These are phyloP conservation scores for Antechinus flavipes DNA, from an alignment of 2,113 vertebrate species.

Conservation along the genomic window DNA sequence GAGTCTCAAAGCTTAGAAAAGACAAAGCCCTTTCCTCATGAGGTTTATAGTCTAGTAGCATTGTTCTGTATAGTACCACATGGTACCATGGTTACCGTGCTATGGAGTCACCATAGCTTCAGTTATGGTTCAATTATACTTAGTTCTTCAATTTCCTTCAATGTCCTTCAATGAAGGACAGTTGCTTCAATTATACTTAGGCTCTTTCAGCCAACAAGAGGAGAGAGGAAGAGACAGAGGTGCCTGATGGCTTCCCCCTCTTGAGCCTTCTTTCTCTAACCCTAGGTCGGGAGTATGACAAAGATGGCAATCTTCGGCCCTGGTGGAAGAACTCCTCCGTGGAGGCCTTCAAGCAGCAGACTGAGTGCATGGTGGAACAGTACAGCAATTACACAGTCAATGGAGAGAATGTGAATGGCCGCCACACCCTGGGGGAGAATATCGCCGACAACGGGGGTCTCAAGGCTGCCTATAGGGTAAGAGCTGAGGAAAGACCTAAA, in stretches of 20 bases:
- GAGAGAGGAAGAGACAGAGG: not conserved
- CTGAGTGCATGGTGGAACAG: constrained; percentile 95
- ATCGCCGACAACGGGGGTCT: constrained; percentile 98
- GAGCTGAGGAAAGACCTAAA: not conserved
- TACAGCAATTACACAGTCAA: constrained; percentile 95
- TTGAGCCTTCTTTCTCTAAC: not conserved
- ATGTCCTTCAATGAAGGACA: too few species aligned
- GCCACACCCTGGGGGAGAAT: constrained; percentile 97
- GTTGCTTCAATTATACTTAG: not conserved
- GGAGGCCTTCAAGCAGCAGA: constrained; percentile 95
- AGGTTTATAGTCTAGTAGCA: not conserved
- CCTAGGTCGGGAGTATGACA: constrained; percentile 95
- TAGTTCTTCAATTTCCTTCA: too few species aligned
- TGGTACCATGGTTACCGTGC: too few species aligned
- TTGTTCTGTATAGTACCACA: not conserved
- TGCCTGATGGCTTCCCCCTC: not conserved
- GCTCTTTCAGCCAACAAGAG: not conserved
- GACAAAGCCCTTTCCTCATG: too few species aligned
- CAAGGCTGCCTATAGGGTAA: constrained; percentile 95
- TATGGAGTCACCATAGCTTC: too few species aligned
- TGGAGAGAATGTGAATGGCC: constrained; percentile 92
- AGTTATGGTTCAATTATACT: too few species aligned
- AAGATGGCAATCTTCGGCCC: constrained; percentile 94
- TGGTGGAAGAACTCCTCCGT: constrained; percentile 98
- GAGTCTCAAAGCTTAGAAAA: not conserved